Conservation (phyloP, 2,888 invertebrate genomes). For the Criorhina ranunculi region DNA sequence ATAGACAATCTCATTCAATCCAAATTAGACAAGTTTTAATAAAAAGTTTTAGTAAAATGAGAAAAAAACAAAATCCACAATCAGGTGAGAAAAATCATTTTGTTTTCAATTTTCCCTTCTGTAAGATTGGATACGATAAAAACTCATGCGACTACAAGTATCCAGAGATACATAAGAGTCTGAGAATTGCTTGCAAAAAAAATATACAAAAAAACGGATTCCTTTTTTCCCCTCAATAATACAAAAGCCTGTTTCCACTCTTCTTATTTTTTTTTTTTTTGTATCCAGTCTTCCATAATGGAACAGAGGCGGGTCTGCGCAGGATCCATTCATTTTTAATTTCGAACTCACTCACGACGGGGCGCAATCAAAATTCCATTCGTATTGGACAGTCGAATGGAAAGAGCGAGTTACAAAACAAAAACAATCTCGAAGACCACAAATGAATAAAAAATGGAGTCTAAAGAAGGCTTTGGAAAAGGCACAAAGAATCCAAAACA, state of each 20-base stretch:
- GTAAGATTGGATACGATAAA: conserved; percentile 36
- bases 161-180: background rate
- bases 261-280: conserved; percentile 39
- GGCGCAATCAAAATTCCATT: conserved; percentile 76
- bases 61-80: conserved; percentile 1
- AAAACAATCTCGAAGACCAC: conserved; percentile 56
- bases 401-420: conserved; percentile 40
- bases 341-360: conserved; percentile 65
- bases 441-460: conserved; percentile 78
- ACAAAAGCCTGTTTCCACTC: conserved; percentile 7
- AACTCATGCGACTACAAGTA: background rate
- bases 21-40: background rate
- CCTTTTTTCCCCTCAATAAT: conserved; percentile 51
- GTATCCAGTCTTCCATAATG: conserved; percentile 77
- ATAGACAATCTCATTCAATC: conserved; percentile 9
- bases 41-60: background rate
- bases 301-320: conserved; percentile 81
- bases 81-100: conserved; percentile 54
- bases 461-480: conserved; percentile 65
- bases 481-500: conserved; percentile 61
- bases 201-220: conserved; percentile 31
- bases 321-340: conserved; percentile 79
- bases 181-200: conserved; percentile 51
- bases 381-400: conserved; percentile 66
- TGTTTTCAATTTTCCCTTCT: conserved; percentile 32